Base-by-base conservation (phyloP, 2,888 invertebrate species). In the Tanytarsus gracilentus region DNA sequence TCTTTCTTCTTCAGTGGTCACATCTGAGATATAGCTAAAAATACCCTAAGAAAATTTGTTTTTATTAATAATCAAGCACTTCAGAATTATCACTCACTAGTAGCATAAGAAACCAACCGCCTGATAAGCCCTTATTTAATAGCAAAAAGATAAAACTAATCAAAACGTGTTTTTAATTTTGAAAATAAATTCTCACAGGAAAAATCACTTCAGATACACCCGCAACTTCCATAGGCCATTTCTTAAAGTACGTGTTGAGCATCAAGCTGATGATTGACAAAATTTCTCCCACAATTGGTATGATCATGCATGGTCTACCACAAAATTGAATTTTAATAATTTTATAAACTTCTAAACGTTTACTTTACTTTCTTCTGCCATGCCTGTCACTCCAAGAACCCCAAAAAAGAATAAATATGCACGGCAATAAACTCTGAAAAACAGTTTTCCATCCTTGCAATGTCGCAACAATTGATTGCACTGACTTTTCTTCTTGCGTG, bases 1-100 rank as follows among this genome's bases (percentile, higher is more conserved):
- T 66, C 88, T 79, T 65, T 81, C 83, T 68, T 86, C 84, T 56
- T 84, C 79, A 5, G 83, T 81, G 0, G 88, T 86, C 27, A 88
- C 82, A 68, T 89, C 88, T 1, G 82, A 85, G 62, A 89, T 83
- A 68, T 88, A 89, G 72, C 86, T 85, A 74, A 88, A 85, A 65
- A 87, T 81, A 18, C 85, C 85, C 85, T n/a, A n/a, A n/a, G n/a
- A 86, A 86, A 67, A 86, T 85, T n/a, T n/a, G n/a, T n/a, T n/a
- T n/a, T n/a, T n/a, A n/a, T n/a, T n/a, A n/a, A n/a, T n/a, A n/a
- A n/a, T n/a, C n/a, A n/a, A n/a, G n/a, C n/a, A n/a, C n/a, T n/a
- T n/a, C n/a, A n/a, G n/a, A n/a, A n/a, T n/a, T n/a, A n/a, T n/a
- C n/a, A n/a, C n/a, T n/a, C n/a, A n/a, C n/a, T n/a, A n/a, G n/a